Percentiles rank a stretch among this genome's conserved stretches.
These are phyloP conservation scores for Stenodema calcarata DNA, from an alignment of 2,888 invertebrate genomes.

Conservation along the genomic window DNA sequence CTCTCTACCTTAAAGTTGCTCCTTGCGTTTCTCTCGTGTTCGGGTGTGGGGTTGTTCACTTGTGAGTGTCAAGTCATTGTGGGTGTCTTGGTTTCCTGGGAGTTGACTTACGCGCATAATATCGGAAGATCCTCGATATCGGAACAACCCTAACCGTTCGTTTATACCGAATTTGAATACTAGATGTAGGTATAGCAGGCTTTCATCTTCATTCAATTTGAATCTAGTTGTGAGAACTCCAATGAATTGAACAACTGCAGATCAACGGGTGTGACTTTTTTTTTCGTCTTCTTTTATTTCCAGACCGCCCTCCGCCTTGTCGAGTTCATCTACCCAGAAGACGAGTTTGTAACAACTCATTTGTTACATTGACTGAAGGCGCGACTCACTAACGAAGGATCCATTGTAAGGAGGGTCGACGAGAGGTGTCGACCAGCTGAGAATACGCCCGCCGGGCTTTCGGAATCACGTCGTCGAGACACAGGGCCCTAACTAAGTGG, in stretches of 20 bases:
- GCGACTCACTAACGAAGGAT: constrained; percentile 40
- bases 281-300: too few species aligned
- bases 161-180: too few species aligned
- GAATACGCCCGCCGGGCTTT: background rate
- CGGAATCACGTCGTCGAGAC: background rate
- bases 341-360: constrained; percentile 42
- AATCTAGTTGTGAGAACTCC: background rate
- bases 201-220: background rate
- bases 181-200: background rate
- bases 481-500: constrained; percentile 48
- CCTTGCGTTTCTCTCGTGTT: too few species aligned
- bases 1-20: too few species aligned
- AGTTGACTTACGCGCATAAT: too few species aligned
- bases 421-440: constrained; percentile 30
- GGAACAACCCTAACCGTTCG: too few species aligned
- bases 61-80: too few species aligned
- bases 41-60: too few species aligned
- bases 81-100: too few species aligned
- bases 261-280: constrained; percentile 16
- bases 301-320: background rate
- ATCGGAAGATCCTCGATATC: too few species aligned
- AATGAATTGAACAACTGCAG: background rate
- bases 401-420: background rate
- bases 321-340: constrained; percentile 29
- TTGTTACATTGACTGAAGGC: constrained; percentile 30